Base-by-base conservation (phyloP, 2,797 vertebrate genomes). In the Benthosema pterotum region DNA sequence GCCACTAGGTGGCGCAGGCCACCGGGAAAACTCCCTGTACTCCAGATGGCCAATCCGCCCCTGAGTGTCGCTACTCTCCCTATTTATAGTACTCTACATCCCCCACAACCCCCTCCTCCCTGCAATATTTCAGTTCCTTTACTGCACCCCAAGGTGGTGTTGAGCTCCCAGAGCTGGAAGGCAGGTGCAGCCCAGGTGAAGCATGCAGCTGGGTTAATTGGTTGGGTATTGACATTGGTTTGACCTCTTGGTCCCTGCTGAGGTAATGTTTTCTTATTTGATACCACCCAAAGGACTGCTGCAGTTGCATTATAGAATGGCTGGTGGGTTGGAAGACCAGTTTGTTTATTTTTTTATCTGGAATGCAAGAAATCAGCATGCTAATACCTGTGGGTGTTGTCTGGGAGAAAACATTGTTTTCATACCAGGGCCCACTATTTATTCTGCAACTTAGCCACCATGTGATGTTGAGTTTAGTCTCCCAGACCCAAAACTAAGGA, bases 311-410 rank as follows among this genome's bases (percentile, higher is more conserved):
- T 13, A 17, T 11, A 52, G 4, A 52, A 13, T n/a, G n/a, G n/a
- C n/a, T n/a, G 66, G 65, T 22, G 42, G 14, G 38, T 32, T 4
- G 16, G 17, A 53, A 18, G 15, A 45, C 11, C 60, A 22, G 42
- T 11, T n/a, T 42, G 46, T 5, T 8, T n/a, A n/a, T n/a, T n/a
- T 42, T 51, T 4, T 54, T 38, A 47, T 60, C 17, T 66, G 13
- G 49, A 55, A 68, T 70, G 14, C 32, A 52, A n/a, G n/a, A 50
- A 77, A 68, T 22, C 53, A 2, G 42, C 1, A 15, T 55, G 67
- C n/a, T 1, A 45, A 11, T 5, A 53, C 17, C n/a, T 13, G 59
- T 66, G 42, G 28, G 42, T 56, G 38, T 68, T 78, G 53, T 80
- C 70, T 51, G 47, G 32, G 65, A 69, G 54, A 65, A n/a, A n/a